A percentile compares a stretch with the other conserved stretches of the same genome.
Conservation (phyloP, 2,113 vertebrate genomes). For the Chrysochloris asiatica region DNA sequence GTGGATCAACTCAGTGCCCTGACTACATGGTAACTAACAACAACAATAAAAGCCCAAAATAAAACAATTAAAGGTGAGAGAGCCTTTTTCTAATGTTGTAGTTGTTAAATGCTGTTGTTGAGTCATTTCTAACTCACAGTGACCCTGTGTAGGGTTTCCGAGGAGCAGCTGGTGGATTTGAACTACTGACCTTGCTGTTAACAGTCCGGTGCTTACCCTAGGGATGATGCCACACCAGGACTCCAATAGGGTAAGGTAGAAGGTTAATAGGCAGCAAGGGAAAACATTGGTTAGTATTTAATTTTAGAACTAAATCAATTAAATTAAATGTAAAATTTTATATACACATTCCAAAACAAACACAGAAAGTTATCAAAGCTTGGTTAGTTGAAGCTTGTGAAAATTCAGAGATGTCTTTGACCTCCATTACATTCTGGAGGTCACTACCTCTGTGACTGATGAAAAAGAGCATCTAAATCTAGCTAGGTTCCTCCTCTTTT, state of each 20-base stretch:
- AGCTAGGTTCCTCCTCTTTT: neutral
- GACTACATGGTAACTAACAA: neutral
- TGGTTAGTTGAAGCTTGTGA: neutral
- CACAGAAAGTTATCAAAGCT: too few relatives aligned
- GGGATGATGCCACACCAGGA: too few relatives aligned
- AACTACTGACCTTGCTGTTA: too few relatives aligned
- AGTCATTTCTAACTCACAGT: too few relatives aligned
- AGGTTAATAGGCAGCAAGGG: neutral
- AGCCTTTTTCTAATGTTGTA: neutral
- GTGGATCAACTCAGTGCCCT: neutral
- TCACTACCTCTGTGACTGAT: neutral
- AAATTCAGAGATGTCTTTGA: neutral
- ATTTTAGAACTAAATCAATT: constrained; percentile 11
- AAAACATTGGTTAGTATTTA: neutral
- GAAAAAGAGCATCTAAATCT: too few relatives aligned
- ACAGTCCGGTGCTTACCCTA: too few relatives aligned
- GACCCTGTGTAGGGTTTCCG: too few relatives aligned
- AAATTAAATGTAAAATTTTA: constrained; percentile 8
- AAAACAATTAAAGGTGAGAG: neutral
- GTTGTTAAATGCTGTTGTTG: too few relatives aligned
- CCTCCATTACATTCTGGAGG: neutral
- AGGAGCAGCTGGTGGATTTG: too few relatives aligned
- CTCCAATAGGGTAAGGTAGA: neutral
- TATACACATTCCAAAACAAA: neutral
- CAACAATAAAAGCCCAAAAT: neutral